Conservation (phyloP, 2,888 invertebrate genomes). For the Limulus polyphemus region DNA sequence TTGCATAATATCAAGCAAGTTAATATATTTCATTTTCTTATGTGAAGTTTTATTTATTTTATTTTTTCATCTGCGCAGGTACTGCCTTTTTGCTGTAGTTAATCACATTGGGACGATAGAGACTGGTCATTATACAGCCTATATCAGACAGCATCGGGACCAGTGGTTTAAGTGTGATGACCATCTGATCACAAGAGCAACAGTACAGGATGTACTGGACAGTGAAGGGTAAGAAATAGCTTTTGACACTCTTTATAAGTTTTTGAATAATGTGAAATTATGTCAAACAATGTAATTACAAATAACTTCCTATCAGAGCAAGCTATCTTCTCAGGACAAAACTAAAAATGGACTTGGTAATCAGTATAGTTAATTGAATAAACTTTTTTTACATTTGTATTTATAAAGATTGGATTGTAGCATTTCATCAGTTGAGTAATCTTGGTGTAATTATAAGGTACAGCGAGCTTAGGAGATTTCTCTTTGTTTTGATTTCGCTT, state of each 20-base stretch:
- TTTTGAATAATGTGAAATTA: background rate
- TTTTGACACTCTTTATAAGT: background rate
- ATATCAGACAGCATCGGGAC: conserved; percentile 80
- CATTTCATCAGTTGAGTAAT: too few species aligned
- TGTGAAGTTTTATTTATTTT: conserved; percentile 6
- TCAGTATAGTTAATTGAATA: too few species aligned
- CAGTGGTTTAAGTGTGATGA: conserved; percentile 97
- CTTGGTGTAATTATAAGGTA: too few species aligned
- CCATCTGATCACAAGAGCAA: conserved; percentile 76
- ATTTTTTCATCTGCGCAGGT: conserved; percentile 43
- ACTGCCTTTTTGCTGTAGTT: conserved; percentile 90
- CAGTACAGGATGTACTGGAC: conserved; percentile 76
- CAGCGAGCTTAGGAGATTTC: too few species aligned
- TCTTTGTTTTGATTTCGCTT: too few species aligned
- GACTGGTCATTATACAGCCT: conserved; percentile 91
- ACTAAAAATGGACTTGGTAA: too few species aligned
- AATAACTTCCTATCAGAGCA: too few species aligned
- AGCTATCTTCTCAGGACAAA: too few species aligned
- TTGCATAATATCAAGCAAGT: too few species aligned
- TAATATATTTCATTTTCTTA: background rate
- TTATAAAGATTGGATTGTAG: too few species aligned
- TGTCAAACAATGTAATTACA: too few species aligned
- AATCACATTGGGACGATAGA: conserved; percentile 88
- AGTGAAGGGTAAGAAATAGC: conserved; percentile 73
- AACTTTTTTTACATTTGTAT: too few species aligned